phyloP scores from a whole-genome alignment of 2,888 invertebrate genomes.

The Eledone cirrhosa region DNA sequence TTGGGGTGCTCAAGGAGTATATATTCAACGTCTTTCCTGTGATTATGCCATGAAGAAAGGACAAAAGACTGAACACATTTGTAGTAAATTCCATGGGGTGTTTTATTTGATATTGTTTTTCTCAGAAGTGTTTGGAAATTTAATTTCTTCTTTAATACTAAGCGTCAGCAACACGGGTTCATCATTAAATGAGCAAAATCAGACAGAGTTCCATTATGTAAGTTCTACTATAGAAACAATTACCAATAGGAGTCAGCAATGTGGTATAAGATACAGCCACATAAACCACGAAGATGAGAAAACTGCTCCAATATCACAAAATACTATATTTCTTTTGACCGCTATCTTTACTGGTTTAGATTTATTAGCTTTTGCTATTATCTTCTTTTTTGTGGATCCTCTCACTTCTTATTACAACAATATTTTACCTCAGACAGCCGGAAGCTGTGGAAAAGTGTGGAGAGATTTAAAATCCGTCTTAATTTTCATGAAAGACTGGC shows the following conservation, averaged over 20 bases:
- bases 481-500: conserved; percentile 47
- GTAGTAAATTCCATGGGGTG: conserved; percentile 60
- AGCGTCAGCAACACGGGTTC: not conserved
- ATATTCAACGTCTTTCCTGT: conserved; percentile 57
- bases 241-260: conserved; percentile 34
- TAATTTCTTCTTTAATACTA: conserved; percentile 59
- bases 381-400: conserved; percentile 52
- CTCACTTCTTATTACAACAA: conserved; percentile 40
- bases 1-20: conserved; percentile 63
- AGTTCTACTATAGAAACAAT: not conserved
- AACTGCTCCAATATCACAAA: conserved; percentile 38
- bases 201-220: not conserved
- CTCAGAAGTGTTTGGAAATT: conserved; percentile 57
- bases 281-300: conserved; percentile 37
- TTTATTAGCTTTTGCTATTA: conserved; percentile 48
- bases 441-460: conserved; percentile 36
- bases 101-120: conserved; percentile 59
- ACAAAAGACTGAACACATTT: conserved; percentile 46
- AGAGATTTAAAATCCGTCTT: conserved; percentile 47
- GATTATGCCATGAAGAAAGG: conserved; percentile 50
- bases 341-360: conserved; percentile 53
- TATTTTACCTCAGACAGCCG: conserved; percentile 30
- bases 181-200: not conserved
- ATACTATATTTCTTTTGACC: conserved; percentile 51
- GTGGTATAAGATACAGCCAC: conserved; percentile 54